A percentile compares a stretch with the other conserved stretches of the same genome.
Conservation (phyloP, 2,797 vertebrate species). For the Carcharodon carcharias region DNA sequence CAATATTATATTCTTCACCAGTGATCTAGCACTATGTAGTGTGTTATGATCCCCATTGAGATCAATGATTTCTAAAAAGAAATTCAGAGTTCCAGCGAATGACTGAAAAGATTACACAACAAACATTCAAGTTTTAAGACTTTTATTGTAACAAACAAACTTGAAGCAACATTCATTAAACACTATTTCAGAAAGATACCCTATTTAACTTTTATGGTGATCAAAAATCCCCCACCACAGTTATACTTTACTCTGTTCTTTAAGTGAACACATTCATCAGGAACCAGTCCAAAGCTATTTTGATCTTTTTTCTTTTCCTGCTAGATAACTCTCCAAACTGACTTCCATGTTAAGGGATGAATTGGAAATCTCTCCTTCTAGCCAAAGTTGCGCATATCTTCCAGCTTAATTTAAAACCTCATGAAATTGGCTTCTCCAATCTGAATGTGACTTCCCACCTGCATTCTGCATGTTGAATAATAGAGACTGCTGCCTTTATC, state of each 20-base stretch:
- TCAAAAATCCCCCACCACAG: not conserved
- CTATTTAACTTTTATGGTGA: not conserved
- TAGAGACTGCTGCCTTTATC: not conserved
- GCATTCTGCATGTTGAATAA: not conserved
- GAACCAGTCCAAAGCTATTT: not conserved
- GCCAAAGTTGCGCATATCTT: not conserved
- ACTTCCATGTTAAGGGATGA: not conserved
- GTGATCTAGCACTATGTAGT: too few relatives aligned
- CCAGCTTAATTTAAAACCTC: not conserved
- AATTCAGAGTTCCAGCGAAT: too few relatives aligned
- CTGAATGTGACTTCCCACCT: not conserved
- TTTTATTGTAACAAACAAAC: too few relatives aligned
- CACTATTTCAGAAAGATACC: not conserved
- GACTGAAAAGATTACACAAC: too few relatives aligned
- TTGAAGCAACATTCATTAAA: not conserved
- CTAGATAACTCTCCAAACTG: not conserved
- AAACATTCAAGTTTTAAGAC: too few relatives aligned
- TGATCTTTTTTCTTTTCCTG: not conserved
- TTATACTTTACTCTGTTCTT: not conserved
- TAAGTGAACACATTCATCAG: not conserved
- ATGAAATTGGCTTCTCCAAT: not conserved
- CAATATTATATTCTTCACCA: not conserved
- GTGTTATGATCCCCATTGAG: too few relatives aligned
- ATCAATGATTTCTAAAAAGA: too few relatives aligned
- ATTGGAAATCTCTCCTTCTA: too few relatives aligned